Evolutionary conservation across 2,888 invertebrate species (phyloP).

Genomic region (Glaucopsyche alexis): DNA sequence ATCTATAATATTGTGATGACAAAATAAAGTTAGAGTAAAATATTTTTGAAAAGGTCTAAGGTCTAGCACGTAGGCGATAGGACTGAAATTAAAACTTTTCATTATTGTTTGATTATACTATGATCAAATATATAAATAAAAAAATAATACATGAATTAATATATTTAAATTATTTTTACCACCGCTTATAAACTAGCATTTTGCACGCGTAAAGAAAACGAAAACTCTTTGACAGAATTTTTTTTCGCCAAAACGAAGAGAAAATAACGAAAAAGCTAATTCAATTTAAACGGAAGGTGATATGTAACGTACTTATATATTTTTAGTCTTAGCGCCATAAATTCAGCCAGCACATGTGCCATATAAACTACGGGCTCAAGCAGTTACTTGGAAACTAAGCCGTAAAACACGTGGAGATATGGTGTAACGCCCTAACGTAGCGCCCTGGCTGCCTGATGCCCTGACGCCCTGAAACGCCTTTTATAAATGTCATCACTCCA

Average conservation of each 20-base stretch:
- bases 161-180: too few relatives aligned
- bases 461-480: constrained; percentile 49
- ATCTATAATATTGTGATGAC: too few relatives aligned
- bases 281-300: constrained; percentile 19
- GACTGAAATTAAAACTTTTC: too few relatives aligned
- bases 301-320: constrained; percentile 26
- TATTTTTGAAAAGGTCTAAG: too few relatives aligned
- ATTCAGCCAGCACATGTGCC: constrained; percentile 43
- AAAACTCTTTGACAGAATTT: not conserved
- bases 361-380: constrained; percentile 48
- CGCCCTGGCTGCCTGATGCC: constrained; percentile 43
- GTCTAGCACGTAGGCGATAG: too few relatives aligned
- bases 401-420: constrained; percentile 65
- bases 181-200: not conserved
- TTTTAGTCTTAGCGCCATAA: constrained; percentile 41
- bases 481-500: constrained; percentile 62
- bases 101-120: too few relatives aligned
- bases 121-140: too few relatives aligned
- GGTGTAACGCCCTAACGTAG: constrained; percentile 51
- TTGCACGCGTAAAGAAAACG: not conserved
- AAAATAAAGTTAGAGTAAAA: too few relatives aligned
- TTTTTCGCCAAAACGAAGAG: not conserved
- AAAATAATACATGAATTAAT: too few relatives aligned
- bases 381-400: constrained; percentile 55
- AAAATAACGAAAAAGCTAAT: not conserved